Evolutionary conservation across 2,888 invertebrate genomes (phyloP).

Genomic region (Liposcelis brunnea): DNA sequence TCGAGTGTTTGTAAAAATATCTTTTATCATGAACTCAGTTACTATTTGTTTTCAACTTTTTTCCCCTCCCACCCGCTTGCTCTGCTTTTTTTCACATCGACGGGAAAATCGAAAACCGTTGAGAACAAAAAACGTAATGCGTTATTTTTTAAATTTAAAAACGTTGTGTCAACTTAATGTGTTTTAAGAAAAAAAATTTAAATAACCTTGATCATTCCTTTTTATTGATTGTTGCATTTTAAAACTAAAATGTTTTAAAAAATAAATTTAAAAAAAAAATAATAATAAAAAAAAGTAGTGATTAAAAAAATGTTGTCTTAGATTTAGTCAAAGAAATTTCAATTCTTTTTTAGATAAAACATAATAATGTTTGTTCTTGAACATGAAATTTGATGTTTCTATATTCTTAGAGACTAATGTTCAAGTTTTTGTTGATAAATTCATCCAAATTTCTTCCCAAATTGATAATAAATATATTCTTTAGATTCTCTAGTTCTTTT

Average conservation of each 20-base stretch:
- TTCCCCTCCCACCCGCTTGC: too few species aligned
- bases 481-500: constrained; percentile 1
- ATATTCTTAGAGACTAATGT: background rate
- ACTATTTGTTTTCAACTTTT: too few species aligned
- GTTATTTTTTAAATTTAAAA: background rate
- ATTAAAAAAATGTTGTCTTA: constrained; percentile 2
- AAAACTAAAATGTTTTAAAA: constrained; percentile 5
- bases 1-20: too few species aligned
- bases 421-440: constrained; percentile 2
- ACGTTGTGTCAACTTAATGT: constrained; percentile 7
- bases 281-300: too few species aligned
- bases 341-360: background rate
- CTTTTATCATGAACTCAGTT: too few species aligned
- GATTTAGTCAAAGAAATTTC: constrained; percentile 2
- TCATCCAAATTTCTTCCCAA: constrained; percentile 8
- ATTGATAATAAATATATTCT: constrained; percentile 1
- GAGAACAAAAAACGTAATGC: too few species aligned
- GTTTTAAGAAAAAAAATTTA: background rate
- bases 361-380: too few species aligned
- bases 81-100: too few species aligned
- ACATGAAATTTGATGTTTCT: too few species aligned
- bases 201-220: constrained; percentile 3
- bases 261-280: background rate
- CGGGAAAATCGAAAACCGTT: too few species aligned
- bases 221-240: constrained; percentile 9